Evolutionary conservation across 2,888 invertebrate species (phyloP).

Genomic region (Agrotis segetum): DNA sequence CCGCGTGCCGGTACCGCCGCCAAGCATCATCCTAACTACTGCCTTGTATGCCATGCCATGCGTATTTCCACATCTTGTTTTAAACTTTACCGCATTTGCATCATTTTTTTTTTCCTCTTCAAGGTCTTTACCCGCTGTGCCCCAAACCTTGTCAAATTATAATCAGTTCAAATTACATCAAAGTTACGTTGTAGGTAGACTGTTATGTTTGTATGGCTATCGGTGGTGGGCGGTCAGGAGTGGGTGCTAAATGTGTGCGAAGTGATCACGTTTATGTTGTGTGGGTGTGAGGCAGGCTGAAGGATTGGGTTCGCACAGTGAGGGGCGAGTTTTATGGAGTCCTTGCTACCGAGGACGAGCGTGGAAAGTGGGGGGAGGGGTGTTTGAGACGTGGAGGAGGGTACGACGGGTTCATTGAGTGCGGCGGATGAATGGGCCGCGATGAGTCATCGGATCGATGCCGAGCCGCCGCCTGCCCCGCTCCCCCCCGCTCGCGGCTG

Average conservation of each 20-base stretch:
- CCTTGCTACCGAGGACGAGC: constrained; percentile 84
- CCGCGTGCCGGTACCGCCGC: constrained; percentile 39
- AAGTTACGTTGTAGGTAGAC: constrained; percentile 41
- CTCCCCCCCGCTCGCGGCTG: constrained; percentile 69
- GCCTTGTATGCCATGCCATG: constrained; percentile 39
- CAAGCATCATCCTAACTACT: constrained; percentile 32
- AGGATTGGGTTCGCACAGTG: constrained; percentile 80
- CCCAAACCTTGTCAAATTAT: constrained; percentile 23
- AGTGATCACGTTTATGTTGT: constrained; percentile 74
- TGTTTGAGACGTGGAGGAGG: constrained; percentile 67
- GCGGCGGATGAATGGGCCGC: constrained; percentile 89
- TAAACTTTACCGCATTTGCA: constrained; percentile 18
- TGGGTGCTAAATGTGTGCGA: constrained; percentile 72
- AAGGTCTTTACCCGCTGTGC: constrained; percentile 7
- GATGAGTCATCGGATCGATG: constrained; percentile 89
- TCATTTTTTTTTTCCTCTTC: constrained; percentile 35
- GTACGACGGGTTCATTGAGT: constrained; percentile 87
- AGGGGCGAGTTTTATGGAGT: constrained; percentile 84
- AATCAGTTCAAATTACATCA: constrained; percentile 36
- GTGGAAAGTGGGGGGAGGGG: constrained; percentile 69
- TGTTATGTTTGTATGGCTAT: constrained; percentile 39
- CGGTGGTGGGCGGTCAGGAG: constrained; percentile 70
- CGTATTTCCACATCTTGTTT: constrained; percentile 34
- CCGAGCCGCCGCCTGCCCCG: constrained; percentile 66
- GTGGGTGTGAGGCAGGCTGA: constrained; percentile 81